Evolutionary conservation across 1,140 invertebrate species (phyloP), one percentile per base, ranked within the genome.

Genomic region (Tyrophagus putrescentiae): DNA sequence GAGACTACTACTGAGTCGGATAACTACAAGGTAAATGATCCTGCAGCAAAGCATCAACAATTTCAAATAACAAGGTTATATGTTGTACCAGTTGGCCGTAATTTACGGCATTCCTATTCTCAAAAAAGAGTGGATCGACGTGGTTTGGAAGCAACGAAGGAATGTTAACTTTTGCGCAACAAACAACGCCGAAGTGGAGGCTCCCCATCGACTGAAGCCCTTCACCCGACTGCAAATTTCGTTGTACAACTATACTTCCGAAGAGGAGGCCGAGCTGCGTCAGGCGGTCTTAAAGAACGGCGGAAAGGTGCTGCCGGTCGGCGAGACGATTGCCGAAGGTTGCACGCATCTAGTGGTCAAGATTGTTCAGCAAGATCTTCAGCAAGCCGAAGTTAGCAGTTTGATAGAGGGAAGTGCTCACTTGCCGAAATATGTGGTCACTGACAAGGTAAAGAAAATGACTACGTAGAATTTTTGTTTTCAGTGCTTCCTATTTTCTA

Each of bases 201-300:
- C 79, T 73, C 33, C 36, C 7, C 81, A 85, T 71, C 84, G 84
- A 66, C 68, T 94, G 52, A 88, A 85, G 71, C 85, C 87, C 56
- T 95, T 97, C 70, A 81, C 84, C 69, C 86, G 85, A 1, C 82
- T 85, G 25, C 80, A 78, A 66, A 79, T 96, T 23, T 85, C 84
- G 72, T 94, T 95, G 70, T 77, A 84, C 67, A 91, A 90, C 4
- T 95, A 95, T 73, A 78, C 83, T 1, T 79, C 83, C 54, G 85
- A 87, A 64, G 91, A 96, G 70, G 81, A 83, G 68, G 79, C 81
- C 67, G 86, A 94, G 69, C 94, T 96, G 90, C 80, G 80, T 42
- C 87, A 93, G 23, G 28, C 63, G 21, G 53, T 66, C 13, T 11
- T 60, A 27, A 39, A 60, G 60, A 67, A 67, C 65, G 66, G 88